A percentile compares a stretch with the other conserved stretches of the same genome.
Evolutionary conservation across 2,797 vertebrate genomes (phyloP).

Genomic region (Anniella stebbinsi): DNA sequence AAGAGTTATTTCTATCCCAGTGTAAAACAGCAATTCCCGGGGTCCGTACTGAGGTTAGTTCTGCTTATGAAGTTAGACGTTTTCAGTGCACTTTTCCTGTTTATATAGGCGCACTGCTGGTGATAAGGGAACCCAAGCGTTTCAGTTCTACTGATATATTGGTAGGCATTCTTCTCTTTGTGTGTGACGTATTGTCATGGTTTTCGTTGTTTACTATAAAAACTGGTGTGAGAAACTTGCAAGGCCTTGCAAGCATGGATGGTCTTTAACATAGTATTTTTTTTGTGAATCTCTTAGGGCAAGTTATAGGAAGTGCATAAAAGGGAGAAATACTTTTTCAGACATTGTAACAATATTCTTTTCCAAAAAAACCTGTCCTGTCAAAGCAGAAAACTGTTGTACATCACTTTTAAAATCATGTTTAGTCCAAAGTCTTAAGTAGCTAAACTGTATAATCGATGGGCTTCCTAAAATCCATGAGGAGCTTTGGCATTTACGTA

Average conservation of each 20-base stretch:
- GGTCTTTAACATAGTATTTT: not conserved
- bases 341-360: not conserved
- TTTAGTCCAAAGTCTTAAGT: conserved; percentile 38
- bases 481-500: not conserved
- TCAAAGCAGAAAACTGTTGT: not conserved
- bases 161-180: not conserved
- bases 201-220: not conserved
- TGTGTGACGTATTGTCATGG: not conserved
- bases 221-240: not conserved
- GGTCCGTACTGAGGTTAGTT: not conserved
- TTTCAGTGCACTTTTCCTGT: not conserved
- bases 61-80: rapidly evolving
- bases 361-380: not conserved
- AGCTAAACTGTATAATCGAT: not conserved
- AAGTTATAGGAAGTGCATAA: conserved; percentile 11
- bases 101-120: conserved; percentile 18
- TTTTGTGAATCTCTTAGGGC: not conserved
- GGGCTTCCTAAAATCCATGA: not conserved
- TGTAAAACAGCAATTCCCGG: not conserved
- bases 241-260: not conserved
- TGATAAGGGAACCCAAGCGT: not conserved
- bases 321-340: not conserved
- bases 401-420: conserved; percentile 37
- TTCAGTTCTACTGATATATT: conserved; percentile 29
- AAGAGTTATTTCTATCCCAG: not conserved